phyloP scores from a whole-genome alignment of 2,113 vertebrate species.

The Gymnocephalus cernua region DNA sequence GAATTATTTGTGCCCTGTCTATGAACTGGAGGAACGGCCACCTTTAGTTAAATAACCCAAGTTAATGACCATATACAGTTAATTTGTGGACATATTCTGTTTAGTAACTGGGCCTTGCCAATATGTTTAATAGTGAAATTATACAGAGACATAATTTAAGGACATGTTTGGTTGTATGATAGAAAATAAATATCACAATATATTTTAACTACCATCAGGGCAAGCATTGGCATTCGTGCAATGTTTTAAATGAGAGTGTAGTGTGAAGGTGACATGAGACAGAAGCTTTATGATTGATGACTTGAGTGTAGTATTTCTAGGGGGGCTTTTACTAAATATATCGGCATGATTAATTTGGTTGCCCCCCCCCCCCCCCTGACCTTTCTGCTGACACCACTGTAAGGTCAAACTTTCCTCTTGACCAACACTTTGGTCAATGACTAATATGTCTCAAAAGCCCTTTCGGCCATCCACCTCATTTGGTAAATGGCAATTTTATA shows the following conservation, averaged over 20 bases:
- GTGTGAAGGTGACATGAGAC: neutral
- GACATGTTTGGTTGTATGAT: neutral
- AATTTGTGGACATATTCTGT: neutral
- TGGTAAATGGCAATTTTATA: neutral
- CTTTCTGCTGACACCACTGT: conserved; percentile 1
- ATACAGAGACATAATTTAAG: neutral
- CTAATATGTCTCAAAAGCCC: neutral
- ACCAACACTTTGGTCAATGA: neutral
- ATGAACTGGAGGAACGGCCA: neutral
- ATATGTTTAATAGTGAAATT: neutral
- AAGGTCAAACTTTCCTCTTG: conserved; percentile 1
- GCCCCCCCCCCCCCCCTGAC: conserved; percentile 7
- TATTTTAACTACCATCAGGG: neutral
- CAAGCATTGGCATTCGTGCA: neutral
- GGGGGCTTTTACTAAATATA: conserved; percentile 2
- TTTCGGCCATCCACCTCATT: neutral
- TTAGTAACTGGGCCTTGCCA: neutral
- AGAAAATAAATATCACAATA: conserved; percentile 6
- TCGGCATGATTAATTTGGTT: neutral
- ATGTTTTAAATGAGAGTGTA: neutral
- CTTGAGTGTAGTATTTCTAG: neutral
- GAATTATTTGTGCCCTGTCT: conserved; percentile 31
- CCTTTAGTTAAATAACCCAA: neutral
- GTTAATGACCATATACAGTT: neutral
- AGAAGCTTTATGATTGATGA: neutral